Base-by-base conservation (phyloP, 2,888 invertebrate species). In the Mythimna impura region DNA sequence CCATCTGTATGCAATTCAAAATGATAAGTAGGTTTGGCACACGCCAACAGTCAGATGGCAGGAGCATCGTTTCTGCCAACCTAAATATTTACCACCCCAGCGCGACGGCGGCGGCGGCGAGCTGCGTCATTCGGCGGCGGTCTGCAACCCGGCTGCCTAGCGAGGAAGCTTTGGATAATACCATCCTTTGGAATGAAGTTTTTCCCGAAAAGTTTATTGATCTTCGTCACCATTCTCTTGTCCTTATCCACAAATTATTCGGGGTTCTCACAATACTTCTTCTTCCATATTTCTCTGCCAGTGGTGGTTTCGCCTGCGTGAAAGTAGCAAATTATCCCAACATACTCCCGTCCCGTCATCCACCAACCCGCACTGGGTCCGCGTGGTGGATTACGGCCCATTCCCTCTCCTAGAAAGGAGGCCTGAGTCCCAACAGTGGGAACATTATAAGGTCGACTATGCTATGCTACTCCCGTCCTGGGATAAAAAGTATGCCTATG, bases 81-180 rank as follows among this genome's bases (percentile, higher is more conserved):
- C 76, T 66, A 77, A 77, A 77, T 78, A 78, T 78, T 77, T 78
- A 66, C 72, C 17, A 77, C 52, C 72, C 62, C 71, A 30, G 60
- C 20, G 40, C 12, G 43, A n/a, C 34, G 55, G 43, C 58, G 47
- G 50, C 34, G 55, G 43, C 58, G 47, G 50, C 12, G 36, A 47
- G 57, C 62, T 54, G 43, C 78, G 62, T 78, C 66, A 78, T 61
- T 4, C n/a, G 22, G 8, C 8, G 25, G 61, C 77, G 76, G 76
- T 71, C 76, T 78, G 71, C 78, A 71, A 77, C 78, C 78, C 62
- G 36, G 60, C 62, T 71, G 55, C 55, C 57, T 57, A 78, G 55
- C 14, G n/a, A 14, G n/a, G 36, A 10, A 47, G 20, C n/a, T 40
- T 71, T 3, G 17, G 17, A 52, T 40, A 69, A 64, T 34, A 22